These are phyloP conservation scores for Nyctalus aviator DNA, from an alignment of 2,797 vertebrate species.

Conservation along the genomic window DNA sequence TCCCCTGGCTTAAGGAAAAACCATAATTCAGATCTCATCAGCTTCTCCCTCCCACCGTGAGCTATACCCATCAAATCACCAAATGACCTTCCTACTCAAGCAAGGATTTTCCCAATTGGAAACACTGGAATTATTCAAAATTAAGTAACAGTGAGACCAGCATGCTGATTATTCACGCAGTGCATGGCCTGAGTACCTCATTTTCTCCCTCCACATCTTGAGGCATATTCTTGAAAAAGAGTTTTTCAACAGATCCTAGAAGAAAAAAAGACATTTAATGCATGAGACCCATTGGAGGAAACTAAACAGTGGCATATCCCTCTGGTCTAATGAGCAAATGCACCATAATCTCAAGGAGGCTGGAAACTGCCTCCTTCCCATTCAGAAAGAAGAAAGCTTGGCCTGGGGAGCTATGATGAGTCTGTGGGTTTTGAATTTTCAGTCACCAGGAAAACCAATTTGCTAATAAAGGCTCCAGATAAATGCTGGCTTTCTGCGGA, in stretches of 20 bases:
- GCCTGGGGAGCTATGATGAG: not conserved
- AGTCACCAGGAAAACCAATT: not conserved
- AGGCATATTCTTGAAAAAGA: conserved; percentile 52
- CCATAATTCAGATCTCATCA: not conserved
- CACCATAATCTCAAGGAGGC: not conserved
- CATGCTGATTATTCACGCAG: not conserved
- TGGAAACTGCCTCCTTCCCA: not conserved
- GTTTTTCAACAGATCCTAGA: conserved; percentile 46
- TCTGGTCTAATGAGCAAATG: not conserved
- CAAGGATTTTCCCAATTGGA: not conserved
- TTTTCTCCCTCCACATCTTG: conserved; percentile 20
- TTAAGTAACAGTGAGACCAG: not conserved
- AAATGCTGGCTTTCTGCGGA: not conserved
- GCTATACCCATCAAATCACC: not conserved
- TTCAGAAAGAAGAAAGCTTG: not conserved
- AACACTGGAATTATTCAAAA: not conserved
- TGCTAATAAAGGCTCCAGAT: conserved; percentile 19
- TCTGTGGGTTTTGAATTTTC: conserved; percentile 10
- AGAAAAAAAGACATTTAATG: conserved; percentile 36
- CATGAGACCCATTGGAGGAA: not conserved
- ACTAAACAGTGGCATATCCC: not conserved
- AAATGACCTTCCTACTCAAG: not conserved
- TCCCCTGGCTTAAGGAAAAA: conserved; percentile 22
- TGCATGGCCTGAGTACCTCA: not conserved
- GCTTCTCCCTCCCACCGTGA: not conserved